Evolutionary conservation across 2,113 vertebrate species (phyloP).

Genomic region (Microcebus murinus): DNA sequence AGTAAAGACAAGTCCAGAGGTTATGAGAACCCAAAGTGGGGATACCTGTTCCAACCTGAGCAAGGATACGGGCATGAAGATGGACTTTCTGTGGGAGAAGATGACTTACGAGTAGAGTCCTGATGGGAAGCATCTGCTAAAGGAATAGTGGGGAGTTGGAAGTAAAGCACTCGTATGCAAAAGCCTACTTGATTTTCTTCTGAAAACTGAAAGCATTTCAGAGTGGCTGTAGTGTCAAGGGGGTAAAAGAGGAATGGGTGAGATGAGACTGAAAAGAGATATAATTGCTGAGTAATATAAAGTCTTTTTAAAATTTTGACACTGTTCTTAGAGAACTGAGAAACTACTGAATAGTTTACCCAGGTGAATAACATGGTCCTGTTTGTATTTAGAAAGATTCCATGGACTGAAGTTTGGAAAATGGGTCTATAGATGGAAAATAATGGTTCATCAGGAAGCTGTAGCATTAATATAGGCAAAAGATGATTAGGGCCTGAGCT

Average conservation of each 20-base stretch:
- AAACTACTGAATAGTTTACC: neutral
- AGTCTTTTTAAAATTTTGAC: slow-evolving; percentile 5
- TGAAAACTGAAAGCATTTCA: neutral
- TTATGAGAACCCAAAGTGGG: neutral
- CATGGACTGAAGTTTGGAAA: neutral
- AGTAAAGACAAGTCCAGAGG: neutral
- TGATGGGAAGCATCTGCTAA: neutral
- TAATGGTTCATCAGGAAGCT: neutral
- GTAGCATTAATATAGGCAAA: neutral
- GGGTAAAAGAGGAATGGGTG: neutral
- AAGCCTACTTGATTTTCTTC: neutral
- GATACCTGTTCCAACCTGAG: neutral
- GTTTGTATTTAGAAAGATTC: neutral
- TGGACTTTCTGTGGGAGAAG: neutral
- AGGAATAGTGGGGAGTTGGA: neutral
- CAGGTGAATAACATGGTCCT: neutral
- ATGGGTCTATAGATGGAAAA: neutral
- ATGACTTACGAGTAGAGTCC: neutral
- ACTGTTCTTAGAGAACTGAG: neutral
- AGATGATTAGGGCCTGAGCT: neutral
- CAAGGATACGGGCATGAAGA: neutral
- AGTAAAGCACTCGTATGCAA: neutral
- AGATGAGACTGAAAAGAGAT: neutral
- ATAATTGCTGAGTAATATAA: neutral
- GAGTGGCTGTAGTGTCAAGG: neutral